Conservation (phyloP, 2,113 vertebrate genomes). For the Notarius quadriscutis region DNA sequence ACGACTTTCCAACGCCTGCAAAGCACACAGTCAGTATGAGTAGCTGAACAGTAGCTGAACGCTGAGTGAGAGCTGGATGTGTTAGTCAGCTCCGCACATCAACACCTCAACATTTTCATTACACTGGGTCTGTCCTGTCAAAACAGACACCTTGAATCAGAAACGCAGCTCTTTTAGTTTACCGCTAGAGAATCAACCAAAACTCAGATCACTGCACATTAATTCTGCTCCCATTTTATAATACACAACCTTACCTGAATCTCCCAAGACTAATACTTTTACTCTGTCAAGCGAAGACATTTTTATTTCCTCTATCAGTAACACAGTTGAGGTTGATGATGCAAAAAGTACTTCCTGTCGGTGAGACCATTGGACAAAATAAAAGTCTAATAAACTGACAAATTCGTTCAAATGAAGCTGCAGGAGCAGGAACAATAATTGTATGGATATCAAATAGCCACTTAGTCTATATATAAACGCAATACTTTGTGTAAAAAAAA, state of each 20-base stretch:
- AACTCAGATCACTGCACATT: background rate
- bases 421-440: background rate
- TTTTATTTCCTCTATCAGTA: conserved; percentile 21
- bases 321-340: background rate
- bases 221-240: background rate
- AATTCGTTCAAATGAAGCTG: background rate
- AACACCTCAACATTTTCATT: background rate
- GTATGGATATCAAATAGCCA: no score
- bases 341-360: background rate
- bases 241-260: conserved; percentile 83
- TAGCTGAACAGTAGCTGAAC: background rate
- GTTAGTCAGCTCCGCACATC: no score
- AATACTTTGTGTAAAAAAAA: background rate
- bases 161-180: background rate
- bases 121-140: background rate
- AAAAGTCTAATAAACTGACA: conserved; percentile 15
- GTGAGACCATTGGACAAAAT: conserved; percentile 19
- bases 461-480: no score
- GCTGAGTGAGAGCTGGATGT: background rate
- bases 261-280: conserved; percentile 93
- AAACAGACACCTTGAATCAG: no score
- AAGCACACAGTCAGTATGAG: conserved; percentile 21
- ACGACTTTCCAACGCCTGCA: conserved; percentile 94
- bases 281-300: conserved; percentile 95
- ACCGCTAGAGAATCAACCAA: background rate